These are phyloP conservation scores for Danio tinwini DNA, from an alignment of 2,797 vertebrate species.

Conservation along the genomic window DNA sequence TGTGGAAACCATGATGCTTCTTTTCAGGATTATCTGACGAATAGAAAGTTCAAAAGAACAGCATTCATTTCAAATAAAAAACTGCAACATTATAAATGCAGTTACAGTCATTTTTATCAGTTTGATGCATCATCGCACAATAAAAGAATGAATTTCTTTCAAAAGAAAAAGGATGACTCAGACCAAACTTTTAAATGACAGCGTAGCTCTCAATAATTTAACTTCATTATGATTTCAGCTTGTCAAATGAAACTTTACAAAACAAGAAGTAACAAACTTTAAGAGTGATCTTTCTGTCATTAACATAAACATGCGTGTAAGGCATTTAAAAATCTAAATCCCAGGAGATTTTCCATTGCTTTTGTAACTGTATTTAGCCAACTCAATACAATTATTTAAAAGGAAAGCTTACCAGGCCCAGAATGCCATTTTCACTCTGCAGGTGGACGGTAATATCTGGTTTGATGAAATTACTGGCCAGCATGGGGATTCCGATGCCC, in stretches of 20 bases:
- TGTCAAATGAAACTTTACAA: background rate
- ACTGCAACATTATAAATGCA: background rate
- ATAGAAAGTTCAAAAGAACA: background rate
- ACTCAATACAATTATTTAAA: background rate
- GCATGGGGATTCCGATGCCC: conserved; percentile 95
- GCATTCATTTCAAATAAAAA: background rate
- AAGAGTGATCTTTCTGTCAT: background rate
- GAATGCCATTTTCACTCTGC: conserved; percentile 97
- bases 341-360: background rate
- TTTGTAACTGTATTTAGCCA: background rate
- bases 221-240: background rate
- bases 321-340: no score
- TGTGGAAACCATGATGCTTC: background rate
- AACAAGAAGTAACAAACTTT: background rate
- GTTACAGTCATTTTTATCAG: background rate
- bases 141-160: background rate
- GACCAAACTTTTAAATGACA: background rate
- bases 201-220: background rate
- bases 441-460: conserved; percentile 93
- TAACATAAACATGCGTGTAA: background rate
- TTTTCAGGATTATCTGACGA: no score
- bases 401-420: conserved; percentile 89
- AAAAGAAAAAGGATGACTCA: background rate
- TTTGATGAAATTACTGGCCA: conserved; percentile 98
- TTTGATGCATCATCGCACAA: background rate